Evolutionary conservation across 2,888 invertebrate genomes (phyloP).

Genomic region (Leptinotarsa peninsularis): DNA sequence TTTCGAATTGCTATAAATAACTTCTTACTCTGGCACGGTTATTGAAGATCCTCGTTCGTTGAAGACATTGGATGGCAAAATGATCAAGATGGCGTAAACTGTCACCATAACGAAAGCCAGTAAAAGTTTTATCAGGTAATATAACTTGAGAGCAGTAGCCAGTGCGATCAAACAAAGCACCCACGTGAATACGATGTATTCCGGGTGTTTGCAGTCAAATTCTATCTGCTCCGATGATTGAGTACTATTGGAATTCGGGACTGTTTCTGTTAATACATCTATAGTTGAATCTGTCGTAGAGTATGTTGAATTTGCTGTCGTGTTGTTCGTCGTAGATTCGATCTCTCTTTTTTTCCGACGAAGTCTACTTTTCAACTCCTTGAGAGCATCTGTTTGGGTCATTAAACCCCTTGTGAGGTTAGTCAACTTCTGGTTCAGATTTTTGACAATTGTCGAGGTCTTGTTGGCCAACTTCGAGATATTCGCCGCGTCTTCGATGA

Average conservation of each 20-base stretch:
- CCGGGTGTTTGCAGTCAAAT: constrained; percentile 69
- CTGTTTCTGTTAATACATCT: background rate
- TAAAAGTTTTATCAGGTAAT: constrained; percentile 86
- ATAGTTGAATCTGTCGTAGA: background rate
- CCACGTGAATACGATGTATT: constrained; percentile 95
- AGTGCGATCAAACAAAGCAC: constrained; percentile 90
- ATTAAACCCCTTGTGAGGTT: constrained; percentile 31
- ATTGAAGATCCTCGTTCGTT: constrained; percentile 6
- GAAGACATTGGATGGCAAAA: constrained; percentile 61
- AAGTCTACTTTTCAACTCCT: constrained; percentile 2
- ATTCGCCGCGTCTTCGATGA: constrained; percentile 47
- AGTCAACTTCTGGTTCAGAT: constrained; percentile 47
- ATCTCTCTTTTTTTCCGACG: constrained; percentile 15
- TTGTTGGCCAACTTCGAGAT: constrained; percentile 46
- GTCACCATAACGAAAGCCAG: constrained; percentile 82
- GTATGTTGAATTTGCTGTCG: background rate
- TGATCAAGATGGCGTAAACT: constrained; percentile 79
- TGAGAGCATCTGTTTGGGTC: background rate
- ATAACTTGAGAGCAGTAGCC: constrained; percentile 91
- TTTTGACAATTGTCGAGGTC: constrained; percentile 45
- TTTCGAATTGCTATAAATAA: background rate
- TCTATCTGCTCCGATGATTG: background rate
- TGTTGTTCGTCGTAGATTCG: background rate
- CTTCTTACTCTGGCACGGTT: constrained; percentile 49
- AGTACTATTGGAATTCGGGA: background rate